phyloP scores from a whole-genome alignment of 2,888 invertebrate genomes.

The Apotomis capreana region DNA sequence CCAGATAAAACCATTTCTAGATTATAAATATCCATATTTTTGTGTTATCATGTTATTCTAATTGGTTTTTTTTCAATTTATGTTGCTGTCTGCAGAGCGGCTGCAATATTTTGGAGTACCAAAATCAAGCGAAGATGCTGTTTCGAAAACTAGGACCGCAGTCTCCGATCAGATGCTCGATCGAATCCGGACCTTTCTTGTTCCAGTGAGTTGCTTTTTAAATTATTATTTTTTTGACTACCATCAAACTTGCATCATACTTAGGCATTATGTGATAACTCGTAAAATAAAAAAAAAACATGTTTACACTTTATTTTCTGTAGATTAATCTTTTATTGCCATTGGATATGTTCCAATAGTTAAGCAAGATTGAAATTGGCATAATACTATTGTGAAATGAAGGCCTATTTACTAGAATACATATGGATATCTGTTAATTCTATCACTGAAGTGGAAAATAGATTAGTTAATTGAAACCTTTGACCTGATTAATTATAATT shows the following conservation, averaged over 20 bases:
- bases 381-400: constrained; percentile 1
- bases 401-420: neutral
- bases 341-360: neutral
- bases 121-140: constrained; percentile 99
- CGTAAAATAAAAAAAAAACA: neutral
- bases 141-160: constrained; percentile 96
- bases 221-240: constrained; percentile 51
- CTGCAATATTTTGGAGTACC: constrained; percentile 97
- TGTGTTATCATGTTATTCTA: constrained; percentile 34
- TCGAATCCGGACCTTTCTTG: constrained; percentile 98
- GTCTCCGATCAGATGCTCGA: constrained; percentile 95
- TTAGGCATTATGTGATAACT: neutral
- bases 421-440: constrained; percentile 18
- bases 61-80: constrained; percentile 48
- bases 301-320: neutral
- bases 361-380: neutral
- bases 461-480: neutral
- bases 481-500: no score
- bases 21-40: constrained; percentile 8
- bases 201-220: constrained; percentile 94
- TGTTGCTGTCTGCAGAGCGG: constrained; percentile 89
- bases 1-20: neutral
- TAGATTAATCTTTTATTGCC: neutral
- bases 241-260: neutral
- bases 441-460: neutral